A percentile compares a stretch with the other conserved stretches of the same genome.
phyloP scores from a whole-genome alignment of 2,888 invertebrate species.

The Hirtodrosophila trivittata region DNA sequence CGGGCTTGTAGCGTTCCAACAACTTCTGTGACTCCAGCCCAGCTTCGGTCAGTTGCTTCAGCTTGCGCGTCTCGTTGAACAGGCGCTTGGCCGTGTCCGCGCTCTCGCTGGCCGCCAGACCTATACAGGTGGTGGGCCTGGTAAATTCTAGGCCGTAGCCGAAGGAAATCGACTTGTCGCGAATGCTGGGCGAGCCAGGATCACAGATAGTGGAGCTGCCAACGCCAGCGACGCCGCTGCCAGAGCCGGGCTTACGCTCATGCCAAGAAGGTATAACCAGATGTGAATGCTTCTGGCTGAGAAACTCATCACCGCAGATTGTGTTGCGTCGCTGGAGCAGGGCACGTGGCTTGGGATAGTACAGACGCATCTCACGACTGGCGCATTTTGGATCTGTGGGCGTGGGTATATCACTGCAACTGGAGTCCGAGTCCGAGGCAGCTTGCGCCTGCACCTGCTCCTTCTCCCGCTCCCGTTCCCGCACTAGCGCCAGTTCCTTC shows the following conservation, averaged over 20 bases:
- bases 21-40: slow-evolving; percentile 57
- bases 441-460: slow-evolving; percentile 31
- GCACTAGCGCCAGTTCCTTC: slow-evolving; percentile 8
- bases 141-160: slow-evolving; percentile 89
- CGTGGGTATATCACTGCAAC: slow-evolving; percentile 86
- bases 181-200: slow-evolving; percentile 86
- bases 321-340: slow-evolving; percentile 93
- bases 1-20: slow-evolving; percentile 80
- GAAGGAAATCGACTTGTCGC: slow-evolving; percentile 91
- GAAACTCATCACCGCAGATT: slow-evolving; percentile 92
- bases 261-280: slow-evolving; percentile 88
- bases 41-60: slow-evolving; percentile 66
- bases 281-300: slow-evolving; percentile 78
- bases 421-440: slow-evolving; percentile 84
- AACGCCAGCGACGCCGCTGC: slow-evolving; percentile 44
- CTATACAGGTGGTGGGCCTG: slow-evolving; percentile 88
- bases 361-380: slow-evolving; percentile 85
- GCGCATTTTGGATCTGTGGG: slow-evolving; percentile 83
- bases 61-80: slow-evolving; percentile 65
- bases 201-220: slow-evolving; percentile 62
- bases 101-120: slow-evolving; percentile 82
- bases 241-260: slow-evolving; percentile 86
- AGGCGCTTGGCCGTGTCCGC: slow-evolving; percentile 58
- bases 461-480: neutral
- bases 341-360: slow-evolving; percentile 90